Percentiles rank a stretch among this genome's conserved stretches.
Conservation (phyloP, 1,140 invertebrate genomes). For the Thereuonema tuberculata region DNA sequence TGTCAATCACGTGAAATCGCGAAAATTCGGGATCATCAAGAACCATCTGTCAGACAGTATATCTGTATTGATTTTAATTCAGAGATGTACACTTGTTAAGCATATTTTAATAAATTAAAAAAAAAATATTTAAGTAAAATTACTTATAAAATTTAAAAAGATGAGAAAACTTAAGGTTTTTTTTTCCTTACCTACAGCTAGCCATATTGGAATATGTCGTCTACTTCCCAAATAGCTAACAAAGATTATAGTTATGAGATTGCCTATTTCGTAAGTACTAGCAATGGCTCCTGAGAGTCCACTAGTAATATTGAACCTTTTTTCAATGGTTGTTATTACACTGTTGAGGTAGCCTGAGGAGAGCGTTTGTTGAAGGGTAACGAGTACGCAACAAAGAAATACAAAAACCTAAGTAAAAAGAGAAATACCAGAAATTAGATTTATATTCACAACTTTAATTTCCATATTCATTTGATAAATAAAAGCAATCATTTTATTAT, state of each 20-base stretch:
- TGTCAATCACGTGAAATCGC: too few species aligned
- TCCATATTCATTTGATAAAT: not conserved
- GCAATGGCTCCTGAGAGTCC: constrained; percentile 81
- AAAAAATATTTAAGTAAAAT: too few species aligned
- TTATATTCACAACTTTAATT: constrained; percentile 1
- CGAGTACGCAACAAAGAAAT: constrained; percentile 75
- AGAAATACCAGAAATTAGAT: constrained; percentile 2
- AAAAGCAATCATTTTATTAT: not conserved
- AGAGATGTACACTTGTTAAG: too few species aligned
- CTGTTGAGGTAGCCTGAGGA: constrained; percentile 85
- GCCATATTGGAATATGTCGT: constrained; percentile 86
- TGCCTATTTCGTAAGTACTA: constrained; percentile 89
- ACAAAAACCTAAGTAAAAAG: constrained; percentile 65
- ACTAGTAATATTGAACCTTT: constrained; percentile 88
- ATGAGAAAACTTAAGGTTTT: too few species aligned
- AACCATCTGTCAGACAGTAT: too few species aligned
- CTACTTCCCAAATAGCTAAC: constrained; percentile 85
- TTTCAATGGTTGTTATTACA: constrained; percentile 93
- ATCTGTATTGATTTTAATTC: too few species aligned
- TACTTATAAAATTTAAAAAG: too few species aligned
- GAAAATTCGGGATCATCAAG: too few species aligned
- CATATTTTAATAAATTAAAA: too few species aligned
- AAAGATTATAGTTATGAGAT: constrained; percentile 88
- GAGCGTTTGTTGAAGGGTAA: constrained; percentile 75
- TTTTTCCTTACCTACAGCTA: constrained; percentile 72